Conservation (phyloP, 2,888 invertebrate genomes). For the Polydrusus tereticollis region DNA sequence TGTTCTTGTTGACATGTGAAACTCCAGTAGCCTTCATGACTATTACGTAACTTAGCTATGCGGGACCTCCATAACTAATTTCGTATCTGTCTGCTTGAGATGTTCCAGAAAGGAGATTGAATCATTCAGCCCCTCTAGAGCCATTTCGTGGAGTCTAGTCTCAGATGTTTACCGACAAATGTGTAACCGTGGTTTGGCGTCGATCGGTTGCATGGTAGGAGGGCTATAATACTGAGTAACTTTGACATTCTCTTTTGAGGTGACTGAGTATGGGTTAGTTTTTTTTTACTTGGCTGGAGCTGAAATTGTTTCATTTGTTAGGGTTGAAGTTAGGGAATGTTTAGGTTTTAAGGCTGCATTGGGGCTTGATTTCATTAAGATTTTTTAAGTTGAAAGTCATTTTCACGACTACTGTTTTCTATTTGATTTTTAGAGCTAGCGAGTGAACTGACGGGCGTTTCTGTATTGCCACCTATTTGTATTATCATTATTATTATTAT, state of each 20-base stretch:
- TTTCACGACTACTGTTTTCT: no score
- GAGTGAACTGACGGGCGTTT: no score
- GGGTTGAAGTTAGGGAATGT: no score
- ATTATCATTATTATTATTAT: no score
- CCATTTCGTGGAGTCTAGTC: conserved; percentile 50
- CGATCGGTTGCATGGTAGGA: conserved; percentile 69
- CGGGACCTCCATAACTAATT: conserved; percentile 63
- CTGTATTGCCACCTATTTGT: no score
- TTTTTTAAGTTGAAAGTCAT: no score
- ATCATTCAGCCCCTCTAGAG: conserved; percentile 63
- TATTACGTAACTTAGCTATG: conserved; percentile 43
- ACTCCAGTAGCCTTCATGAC: background rate
- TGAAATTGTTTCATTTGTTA: background rate
- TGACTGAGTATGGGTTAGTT: conserved; percentile 62
- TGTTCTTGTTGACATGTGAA: background rate
- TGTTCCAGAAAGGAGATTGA: conserved; percentile 67
- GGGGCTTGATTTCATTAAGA: no score
- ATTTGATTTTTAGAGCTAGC: no score
- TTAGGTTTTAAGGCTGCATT: no score
- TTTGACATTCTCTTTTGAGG: conserved; percentile 51
- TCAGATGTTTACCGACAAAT: conserved; percentile 44
- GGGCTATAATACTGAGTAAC: conserved; percentile 51
- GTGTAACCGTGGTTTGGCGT: conserved; percentile 60
- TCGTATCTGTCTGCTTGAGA: conserved; percentile 69
- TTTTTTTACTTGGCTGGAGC: background rate